phyloP scores from a whole-genome alignment of 2,888 invertebrate genomes.

The Tinea pellionella region DNA sequence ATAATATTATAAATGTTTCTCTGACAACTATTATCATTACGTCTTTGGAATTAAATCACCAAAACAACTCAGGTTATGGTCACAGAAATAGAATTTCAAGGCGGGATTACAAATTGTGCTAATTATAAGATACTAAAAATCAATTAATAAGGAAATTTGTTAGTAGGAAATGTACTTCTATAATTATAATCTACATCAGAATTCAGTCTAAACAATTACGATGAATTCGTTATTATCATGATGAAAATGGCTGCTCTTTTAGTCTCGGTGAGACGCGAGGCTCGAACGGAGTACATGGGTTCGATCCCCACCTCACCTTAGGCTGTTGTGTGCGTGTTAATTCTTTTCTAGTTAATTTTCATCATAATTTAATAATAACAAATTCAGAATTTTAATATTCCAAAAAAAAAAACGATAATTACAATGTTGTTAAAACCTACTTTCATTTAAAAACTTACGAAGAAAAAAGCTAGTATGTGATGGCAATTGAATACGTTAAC shows the following conservation, averaged over 20 bases:
- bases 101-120: constrained; percentile 38
- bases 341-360: too few relatives aligned
- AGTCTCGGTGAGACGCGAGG: too few relatives aligned
- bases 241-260: too few relatives aligned
- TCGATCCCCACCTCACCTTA: too few relatives aligned
- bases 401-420: too few relatives aligned
- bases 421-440: too few relatives aligned
- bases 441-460: neutral
- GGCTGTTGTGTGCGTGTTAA: too few relatives aligned
- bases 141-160: neutral
- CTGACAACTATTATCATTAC: constrained; percentile 27
- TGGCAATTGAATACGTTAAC: neutral
- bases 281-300: too few relatives aligned
- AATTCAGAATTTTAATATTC: too few relatives aligned
- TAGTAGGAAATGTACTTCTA: neutral
- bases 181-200: neutral
- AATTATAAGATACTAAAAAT: constrained; percentile 28
- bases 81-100: constrained; percentile 50
- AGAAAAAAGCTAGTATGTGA: neutral
- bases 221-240: too few relatives aligned
- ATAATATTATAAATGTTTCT: neutral
- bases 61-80: constrained; percentile 65
- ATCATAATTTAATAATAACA: too few relatives aligned
- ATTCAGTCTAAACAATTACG: neutral
- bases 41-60: constrained; percentile 69